phyloP scores from a whole-genome alignment of 2,888 invertebrate genomes.

The Hirtodrosophila histrioides region DNA sequence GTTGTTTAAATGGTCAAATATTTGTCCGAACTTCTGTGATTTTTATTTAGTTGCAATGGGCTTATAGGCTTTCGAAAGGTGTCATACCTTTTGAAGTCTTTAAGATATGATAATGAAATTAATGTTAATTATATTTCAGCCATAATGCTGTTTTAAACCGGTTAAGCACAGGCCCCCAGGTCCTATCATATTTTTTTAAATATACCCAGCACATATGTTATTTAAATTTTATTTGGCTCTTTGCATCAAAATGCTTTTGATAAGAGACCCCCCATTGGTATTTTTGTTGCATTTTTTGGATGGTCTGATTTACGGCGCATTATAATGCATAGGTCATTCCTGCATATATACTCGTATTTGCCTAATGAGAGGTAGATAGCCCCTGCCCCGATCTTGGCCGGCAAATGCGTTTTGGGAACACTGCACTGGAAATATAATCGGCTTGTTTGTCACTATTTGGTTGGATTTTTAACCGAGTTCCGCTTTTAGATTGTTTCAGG shows the following conservation, averaged over 20 bases:
- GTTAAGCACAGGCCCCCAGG: not conserved
- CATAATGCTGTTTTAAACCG: not conserved
- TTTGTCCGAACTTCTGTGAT: no score
- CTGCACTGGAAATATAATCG: conserved; percentile 15
- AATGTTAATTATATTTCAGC: no score
- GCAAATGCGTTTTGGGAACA: conserved; percentile 1
- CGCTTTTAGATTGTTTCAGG: conserved; percentile 33
- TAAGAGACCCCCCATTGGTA: conserved; percentile 18
- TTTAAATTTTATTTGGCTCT: conserved; percentile 2
- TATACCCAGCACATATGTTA: conserved; percentile 7
- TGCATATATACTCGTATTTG: conserved; percentile 41
- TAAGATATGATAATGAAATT: no score
- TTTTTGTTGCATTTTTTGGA: conserved; percentile 17
- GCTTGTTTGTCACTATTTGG: conserved; percentile 24
- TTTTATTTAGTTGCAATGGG: no score
- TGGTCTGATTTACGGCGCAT: conserved; percentile 38
- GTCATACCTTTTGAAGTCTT: no score
- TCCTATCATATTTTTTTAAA: conserved; percentile 4
- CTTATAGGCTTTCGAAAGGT: no score
- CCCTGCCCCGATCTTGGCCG: conserved; percentile 23
- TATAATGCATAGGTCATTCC: conserved; percentile 26
- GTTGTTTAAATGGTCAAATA: no score
- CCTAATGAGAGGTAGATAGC: conserved; percentile 46
- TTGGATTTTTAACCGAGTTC: conserved; percentile 43
- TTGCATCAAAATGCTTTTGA: conserved; percentile 17